A percentile compares a stretch with the other conserved stretches of the same genome.
Conservation (phyloP, 2,888 invertebrate genomes). For the Cerastis leucographa region DNA sequence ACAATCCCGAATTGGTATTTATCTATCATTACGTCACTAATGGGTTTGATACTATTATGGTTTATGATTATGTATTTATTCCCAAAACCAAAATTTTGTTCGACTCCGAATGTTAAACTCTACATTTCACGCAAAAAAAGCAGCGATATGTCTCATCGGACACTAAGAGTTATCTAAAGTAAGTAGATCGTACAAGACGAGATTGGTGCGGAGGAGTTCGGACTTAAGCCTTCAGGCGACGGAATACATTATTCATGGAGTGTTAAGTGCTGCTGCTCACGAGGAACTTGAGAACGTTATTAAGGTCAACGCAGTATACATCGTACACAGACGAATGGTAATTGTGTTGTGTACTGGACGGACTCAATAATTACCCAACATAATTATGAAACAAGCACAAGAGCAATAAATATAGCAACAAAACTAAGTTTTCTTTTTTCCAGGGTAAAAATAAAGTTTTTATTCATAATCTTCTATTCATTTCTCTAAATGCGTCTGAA, state of each 20-base stretch:
- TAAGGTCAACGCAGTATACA: background rate
- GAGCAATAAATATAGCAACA: too few relatives aligned
- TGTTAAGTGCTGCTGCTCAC: slow-evolving; percentile 27
- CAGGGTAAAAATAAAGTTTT: background rate
- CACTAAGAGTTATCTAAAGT: slow-evolving; percentile 46
- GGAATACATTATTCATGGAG: slow-evolving; percentile 62
- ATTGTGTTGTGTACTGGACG: slow-evolving; percentile 10
- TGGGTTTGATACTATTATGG: too few relatives aligned
- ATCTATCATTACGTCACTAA: too few relatives aligned
- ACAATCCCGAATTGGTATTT: background rate
- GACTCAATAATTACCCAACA: background rate
- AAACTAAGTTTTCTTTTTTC: background rate
- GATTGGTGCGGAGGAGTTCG: slow-evolving; percentile 2
- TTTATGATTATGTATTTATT: background rate
- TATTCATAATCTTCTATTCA: background rate
- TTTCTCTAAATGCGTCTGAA: too few relatives aligned
- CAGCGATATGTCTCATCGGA: background rate
- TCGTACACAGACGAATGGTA: slow-evolving; percentile 32
- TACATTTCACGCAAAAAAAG: background rate
- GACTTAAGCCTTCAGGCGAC: slow-evolving; percentile 34
- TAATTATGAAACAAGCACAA: too few relatives aligned
- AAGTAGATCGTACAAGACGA: slow-evolving; percentile 37
- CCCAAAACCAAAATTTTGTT: background rate
- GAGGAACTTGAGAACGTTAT: slow-evolving; percentile 19
- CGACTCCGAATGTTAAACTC: background rate